Evolutionary conservation across 2,888 invertebrate genomes (phyloP), one percentile per base, ranked within the genome.

Genomic region (Mamestra brassicae): DNA sequence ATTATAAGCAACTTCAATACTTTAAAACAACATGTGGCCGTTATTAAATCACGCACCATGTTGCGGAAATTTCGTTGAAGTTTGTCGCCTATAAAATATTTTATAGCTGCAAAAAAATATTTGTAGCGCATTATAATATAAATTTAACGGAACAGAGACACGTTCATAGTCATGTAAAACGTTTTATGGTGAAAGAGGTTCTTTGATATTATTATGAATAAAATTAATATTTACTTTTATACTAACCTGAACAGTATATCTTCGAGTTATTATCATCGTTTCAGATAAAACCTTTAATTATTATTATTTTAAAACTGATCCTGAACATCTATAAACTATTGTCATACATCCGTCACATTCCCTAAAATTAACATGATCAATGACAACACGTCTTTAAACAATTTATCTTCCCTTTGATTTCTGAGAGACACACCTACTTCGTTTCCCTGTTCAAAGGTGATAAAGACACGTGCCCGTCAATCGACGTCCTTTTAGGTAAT

Each of bases 11-110:
- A 88, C 80, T 88, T 87, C 75, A 73, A 85, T 84, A 86, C 83
- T 89, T 87, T 80, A 79, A 79, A 84, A 76, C 85, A 86, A 86
- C 87, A 88, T 88, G 88, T 89, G 87, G 81, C 87, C 85, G 88
- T 89, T 91, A 91, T 90, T 91, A 92, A 91, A 93, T 90, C 89
- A 89, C 83, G 89, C 88, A 82, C 87, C 89, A 90, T 89, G 90
- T 91, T 92, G 90, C 81, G 81, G 85, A 88, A 88, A 88, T 89
- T 89, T 88, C 86, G 86, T 83, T 78, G 83, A 87, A 90, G 84
- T 89, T 86, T 83, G 81, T 83, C 76, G 85, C 84, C 83, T 78
- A 85, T 89, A 88, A 89, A 89, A 89, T 88, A 87, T 90, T 90
- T 89, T 86, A 89, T 90, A 80, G 87, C 79, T 70, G 76, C 71